phyloP scores from a whole-genome alignment of 2,113 vertebrate species.

The Colossoma macropomum region DNA sequence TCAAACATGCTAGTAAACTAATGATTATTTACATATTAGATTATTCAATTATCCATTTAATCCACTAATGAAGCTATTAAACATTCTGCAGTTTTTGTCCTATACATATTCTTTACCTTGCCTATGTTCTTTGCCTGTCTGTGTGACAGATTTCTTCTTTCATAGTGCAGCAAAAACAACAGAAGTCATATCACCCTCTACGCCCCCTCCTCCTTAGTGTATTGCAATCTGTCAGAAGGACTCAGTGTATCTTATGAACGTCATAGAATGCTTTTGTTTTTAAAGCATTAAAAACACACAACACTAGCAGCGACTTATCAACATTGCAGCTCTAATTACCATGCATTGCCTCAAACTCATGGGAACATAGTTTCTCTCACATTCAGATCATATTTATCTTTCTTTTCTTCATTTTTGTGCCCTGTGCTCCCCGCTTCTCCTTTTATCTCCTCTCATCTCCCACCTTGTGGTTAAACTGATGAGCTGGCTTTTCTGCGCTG shows the following conservation, averaged over 20 bases:
- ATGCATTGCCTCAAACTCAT: background rate
- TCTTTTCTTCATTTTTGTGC: background rate
- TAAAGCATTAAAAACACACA: too few species aligned
- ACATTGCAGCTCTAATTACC: background rate
- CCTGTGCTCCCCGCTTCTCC: conserved; percentile 6
- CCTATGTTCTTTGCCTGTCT: too few species aligned
- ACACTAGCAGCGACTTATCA: background rate
- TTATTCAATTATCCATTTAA: too few species aligned
- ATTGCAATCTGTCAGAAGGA: background rate
- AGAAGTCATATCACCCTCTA: background rate
- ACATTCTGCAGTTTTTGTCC: too few species aligned
- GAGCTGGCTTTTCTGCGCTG: conserved; percentile 6
- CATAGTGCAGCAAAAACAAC: too few species aligned
- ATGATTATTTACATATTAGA: too few species aligned
- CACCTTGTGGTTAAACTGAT: conserved; percentile 39
- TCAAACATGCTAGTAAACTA: too few species aligned
- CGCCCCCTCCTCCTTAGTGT: background rate
- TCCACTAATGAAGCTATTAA: too few species aligned
- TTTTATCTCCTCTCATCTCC: conserved; percentile 26
- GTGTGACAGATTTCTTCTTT: too few species aligned
- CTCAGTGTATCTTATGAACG: too few species aligned
- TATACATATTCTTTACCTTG: too few species aligned
- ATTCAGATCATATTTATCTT: background rate
- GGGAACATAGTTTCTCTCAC: background rate
- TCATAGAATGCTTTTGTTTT: too few species aligned